A percentile compares a stretch with the other conserved stretches of the same genome.
Evolutionary conservation across 2,113 vertebrate species (phyloP).

Genomic region (Lepus americanus): DNA sequence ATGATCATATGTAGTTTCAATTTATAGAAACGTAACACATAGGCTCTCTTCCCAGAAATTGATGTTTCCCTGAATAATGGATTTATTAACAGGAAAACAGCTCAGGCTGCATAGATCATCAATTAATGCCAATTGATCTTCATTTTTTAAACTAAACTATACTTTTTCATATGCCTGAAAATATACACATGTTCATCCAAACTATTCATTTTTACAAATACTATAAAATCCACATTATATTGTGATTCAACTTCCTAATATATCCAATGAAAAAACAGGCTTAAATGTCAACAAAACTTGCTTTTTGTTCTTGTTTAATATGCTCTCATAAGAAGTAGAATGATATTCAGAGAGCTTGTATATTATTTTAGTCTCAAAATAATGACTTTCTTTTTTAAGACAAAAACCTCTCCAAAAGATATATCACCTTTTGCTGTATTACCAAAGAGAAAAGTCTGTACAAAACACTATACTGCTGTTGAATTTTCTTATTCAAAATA

Average conservation of each 20-base stretch:
- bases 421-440: not conserved
- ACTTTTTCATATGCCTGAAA: not conserved
- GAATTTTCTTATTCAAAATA: constrained; percentile 24
- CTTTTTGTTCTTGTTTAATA: not conserved
- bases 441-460: not conserved
- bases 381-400: not conserved
- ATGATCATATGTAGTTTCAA: not conserved
- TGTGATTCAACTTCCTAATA: constrained; percentile 10
- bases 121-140: not conserved
- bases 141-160: not conserved
- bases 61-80: not conserved
- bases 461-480: not conserved
- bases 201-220: not conserved
- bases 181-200: not conserved
- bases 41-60: not conserved
- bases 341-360: not conserved
- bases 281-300: not conserved
- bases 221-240: not conserved
- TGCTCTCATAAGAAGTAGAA: not conserved
- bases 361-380: constrained; percentile 10
- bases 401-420: not conserved
- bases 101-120: not conserved
- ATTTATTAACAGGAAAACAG: not conserved
- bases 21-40: not conserved
- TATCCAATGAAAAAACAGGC: not conserved